Evolutionary conservation across 2,797 vertebrate species (phyloP).

Genomic region (Gadopsis marmoratus): DNA sequence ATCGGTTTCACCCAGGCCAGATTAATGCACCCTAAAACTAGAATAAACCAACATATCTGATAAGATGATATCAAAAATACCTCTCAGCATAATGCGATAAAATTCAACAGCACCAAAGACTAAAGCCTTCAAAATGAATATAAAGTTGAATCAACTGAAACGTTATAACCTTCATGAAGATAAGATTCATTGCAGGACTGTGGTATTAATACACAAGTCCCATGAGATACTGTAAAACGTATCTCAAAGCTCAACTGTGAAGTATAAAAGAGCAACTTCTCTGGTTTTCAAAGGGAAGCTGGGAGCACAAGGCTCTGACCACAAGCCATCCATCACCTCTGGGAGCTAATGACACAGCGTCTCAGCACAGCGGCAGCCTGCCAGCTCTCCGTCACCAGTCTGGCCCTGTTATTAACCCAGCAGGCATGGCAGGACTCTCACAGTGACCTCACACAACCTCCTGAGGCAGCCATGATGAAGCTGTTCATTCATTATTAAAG

Average conservation of each 20-base stretch:
- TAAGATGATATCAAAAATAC: slow-evolving; percentile 1
- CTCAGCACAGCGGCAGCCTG: slow-evolving; percentile 62
- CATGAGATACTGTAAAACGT: slow-evolving; percentile 24
- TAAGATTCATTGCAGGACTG: neutral
- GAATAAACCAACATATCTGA: neutral
- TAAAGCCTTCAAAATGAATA: neutral
- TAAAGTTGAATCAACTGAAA: neutral
- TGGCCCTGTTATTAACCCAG: slow-evolving; percentile 79
- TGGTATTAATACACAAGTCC: neutral
- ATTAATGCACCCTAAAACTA: neutral
- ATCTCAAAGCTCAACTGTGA: slow-evolving; percentile 23
- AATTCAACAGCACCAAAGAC: neutral
- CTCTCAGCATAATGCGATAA: neutral
- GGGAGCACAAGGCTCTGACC: slow-evolving; percentile 64
- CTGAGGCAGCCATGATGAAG: slow-evolving; percentile 31
- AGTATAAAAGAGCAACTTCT: slow-evolving; percentile 49
- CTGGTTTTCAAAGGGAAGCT: slow-evolving; percentile 61
- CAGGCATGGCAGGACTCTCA: slow-evolving; percentile 64
- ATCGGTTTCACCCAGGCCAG: neutral
- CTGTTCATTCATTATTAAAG: slow-evolving; percentile 50
- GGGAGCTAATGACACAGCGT: slow-evolving; percentile 76
- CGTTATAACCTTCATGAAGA: neutral
- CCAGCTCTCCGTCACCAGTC: slow-evolving; percentile 73
- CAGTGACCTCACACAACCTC: slow-evolving; percentile 77
- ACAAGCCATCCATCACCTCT: slow-evolving; percentile 80